These are phyloP conservation scores for Armadillidium nasatum DNA, from an alignment of 1,140 invertebrate species.

Conservation along the genomic window DNA sequence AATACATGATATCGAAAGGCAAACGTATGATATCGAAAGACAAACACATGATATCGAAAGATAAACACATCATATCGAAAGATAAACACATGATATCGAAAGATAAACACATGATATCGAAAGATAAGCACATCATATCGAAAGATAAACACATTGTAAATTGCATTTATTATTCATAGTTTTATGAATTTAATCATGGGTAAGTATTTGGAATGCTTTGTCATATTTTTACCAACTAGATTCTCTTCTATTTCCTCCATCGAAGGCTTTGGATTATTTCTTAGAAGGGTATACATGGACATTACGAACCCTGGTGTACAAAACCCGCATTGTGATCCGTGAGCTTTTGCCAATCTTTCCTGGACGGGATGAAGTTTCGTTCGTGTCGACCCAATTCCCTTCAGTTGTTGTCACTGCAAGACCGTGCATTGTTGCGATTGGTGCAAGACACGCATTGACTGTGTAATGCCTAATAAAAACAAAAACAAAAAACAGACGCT, in stretches of 20 bases:
- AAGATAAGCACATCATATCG: too few relatives aligned
- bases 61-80: too few relatives aligned
- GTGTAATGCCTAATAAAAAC: constrained; percentile 63
- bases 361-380: constrained; percentile 48
- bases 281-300: constrained; percentile 83
- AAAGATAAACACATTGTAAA: too few relatives aligned
- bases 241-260: constrained; percentile 73
- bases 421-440: constrained; percentile 75
- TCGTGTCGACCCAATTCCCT: constrained; percentile 53
- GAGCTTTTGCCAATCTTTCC: constrained; percentile 76
- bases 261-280: constrained; percentile 58
- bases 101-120: too few relatives aligned
- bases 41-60: too few relatives aligned
- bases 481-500: too few relatives aligned
- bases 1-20: too few relatives aligned
- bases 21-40: too few relatives aligned
- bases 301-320: constrained; percentile 89
- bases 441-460: constrained; percentile 81
- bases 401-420: constrained; percentile 81
- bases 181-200: not conserved
- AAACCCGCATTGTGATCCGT: constrained; percentile 87
- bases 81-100: too few relatives aligned
- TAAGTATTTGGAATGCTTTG: not conserved
- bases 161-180: too few relatives aligned
- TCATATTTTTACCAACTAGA: constrained; percentile 59